Conservation (phyloP, 2,888 invertebrate genomes). For the Biston betularia region DNA sequence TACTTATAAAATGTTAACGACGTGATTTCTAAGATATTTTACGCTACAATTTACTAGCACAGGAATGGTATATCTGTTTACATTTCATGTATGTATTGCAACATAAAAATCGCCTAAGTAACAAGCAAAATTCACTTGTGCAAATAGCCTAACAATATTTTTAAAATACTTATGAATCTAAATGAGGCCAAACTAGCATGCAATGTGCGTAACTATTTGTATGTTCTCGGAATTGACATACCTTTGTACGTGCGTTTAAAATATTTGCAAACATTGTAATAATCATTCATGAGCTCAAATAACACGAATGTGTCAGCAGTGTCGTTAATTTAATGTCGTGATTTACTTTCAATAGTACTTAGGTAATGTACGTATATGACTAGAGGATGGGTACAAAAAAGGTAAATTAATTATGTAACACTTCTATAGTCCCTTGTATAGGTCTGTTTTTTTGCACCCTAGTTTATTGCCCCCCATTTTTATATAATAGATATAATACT, state of each 20-base stretch:
- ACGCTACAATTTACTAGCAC: neutral
- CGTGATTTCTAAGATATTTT: neutral
- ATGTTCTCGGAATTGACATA: neutral
- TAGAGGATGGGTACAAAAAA: no score
- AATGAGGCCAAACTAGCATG: slow-evolving; percentile 2
- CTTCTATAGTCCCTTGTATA: no score
- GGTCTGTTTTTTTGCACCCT: no score
- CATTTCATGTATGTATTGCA: slow-evolving; percentile 4
- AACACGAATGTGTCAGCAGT: neutral
- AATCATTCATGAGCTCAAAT: neutral
- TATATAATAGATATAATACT: no score
- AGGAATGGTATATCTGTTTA: neutral
- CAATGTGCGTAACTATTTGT: neutral
- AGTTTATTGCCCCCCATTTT: no score
- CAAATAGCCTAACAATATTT: slow-evolving; percentile 1
- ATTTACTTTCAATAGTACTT: no score
- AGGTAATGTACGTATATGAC: no score
- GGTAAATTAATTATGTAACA: no score
- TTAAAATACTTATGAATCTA: neutral
- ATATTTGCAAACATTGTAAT: neutral
- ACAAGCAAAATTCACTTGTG: slow-evolving; percentile 10
- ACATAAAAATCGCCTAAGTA: slow-evolving; percentile 1
- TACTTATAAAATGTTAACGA: neutral
- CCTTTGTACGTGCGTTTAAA: neutral
- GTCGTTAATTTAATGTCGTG: neutral